phyloP scores from a whole-genome alignment of 2,113 vertebrate species.

The Lates calcarifer region DNA sequence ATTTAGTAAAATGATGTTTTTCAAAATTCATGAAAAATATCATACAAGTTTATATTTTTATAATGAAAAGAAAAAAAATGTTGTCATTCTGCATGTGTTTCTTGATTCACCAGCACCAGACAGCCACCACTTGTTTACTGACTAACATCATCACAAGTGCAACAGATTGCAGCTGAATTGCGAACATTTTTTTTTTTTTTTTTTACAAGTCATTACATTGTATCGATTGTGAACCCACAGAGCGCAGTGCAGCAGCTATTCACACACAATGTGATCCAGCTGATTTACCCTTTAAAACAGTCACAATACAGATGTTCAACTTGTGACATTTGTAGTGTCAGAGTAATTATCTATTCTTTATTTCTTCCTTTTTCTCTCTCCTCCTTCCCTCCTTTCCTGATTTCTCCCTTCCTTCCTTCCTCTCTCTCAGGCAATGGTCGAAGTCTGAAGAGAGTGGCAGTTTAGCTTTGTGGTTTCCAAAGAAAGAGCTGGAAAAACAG shows the following conservation, averaged over 20 bases:
- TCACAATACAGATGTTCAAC: neutral
- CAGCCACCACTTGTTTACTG: neutral
- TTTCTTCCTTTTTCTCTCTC: accelerated
- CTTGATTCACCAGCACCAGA: neutral
- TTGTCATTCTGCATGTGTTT: neutral
- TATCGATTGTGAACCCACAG: neutral
- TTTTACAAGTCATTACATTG: too few relatives aligned
- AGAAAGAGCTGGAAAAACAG: constrained; percentile 93
- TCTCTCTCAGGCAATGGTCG: constrained; percentile 88
- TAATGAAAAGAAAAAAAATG: too few relatives aligned
- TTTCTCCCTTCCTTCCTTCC: constrained; percentile 1
- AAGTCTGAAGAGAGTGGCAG: constrained; percentile 90
- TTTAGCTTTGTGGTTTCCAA: constrained; percentile 91
- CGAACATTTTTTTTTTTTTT: too few relatives aligned
- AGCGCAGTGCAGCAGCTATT: neutral
- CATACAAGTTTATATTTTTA: too few relatives aligned
- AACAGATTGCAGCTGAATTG: neutral
- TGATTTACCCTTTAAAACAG: neutral
- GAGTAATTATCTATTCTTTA: neutral
- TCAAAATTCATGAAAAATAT: neutral
- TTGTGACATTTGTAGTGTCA: neutral
- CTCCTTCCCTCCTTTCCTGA: constrained; percentile 6
- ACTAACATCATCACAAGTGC: neutral
- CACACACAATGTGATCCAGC: neutral
- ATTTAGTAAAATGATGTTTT: neutral